A percentile compares a stretch with the other conserved stretches of the same genome.
phyloP scores from a whole-genome alignment of 2,113 vertebrate species.

The Neotragus moschatus region DNA sequence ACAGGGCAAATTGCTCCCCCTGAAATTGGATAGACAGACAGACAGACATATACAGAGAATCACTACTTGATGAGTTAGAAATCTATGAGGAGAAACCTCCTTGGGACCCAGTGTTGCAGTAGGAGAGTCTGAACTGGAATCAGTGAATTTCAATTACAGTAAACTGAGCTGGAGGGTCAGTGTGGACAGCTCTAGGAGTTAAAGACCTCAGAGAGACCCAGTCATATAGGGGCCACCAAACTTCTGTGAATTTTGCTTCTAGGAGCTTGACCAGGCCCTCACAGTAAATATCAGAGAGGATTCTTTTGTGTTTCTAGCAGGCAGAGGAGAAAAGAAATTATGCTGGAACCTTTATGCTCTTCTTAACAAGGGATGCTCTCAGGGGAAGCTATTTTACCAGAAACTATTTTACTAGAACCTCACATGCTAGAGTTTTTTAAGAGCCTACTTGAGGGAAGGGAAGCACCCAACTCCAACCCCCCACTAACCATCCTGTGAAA shows the following conservation, averaged over 20 bases:
- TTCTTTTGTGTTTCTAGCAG: background rate
- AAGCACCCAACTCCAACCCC: background rate
- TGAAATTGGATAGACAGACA: background rate
- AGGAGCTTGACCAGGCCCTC: background rate
- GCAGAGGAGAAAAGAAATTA: background rate
- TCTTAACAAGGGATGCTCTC: background rate
- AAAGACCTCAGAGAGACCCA: background rate
- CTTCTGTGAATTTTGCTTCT: background rate
- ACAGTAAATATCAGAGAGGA: background rate
- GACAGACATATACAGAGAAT: background rate
- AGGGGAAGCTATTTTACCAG: background rate
- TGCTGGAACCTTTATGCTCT: background rate
- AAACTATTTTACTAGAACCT: background rate
- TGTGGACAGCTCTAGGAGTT: background rate
- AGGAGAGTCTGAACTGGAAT: background rate
- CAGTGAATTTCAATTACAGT: background rate
- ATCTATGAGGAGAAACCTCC: background rate
- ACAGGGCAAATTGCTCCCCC: background rate
- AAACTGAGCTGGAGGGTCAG: background rate
- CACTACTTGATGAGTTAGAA: background rate
- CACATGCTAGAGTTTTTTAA: background rate
- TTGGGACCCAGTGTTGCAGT: background rate
- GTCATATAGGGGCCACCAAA: background rate
- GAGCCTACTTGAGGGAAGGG: background rate
- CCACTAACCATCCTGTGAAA: background rate